Evolutionary conservation across 2,888 invertebrate species (phyloP).

Genomic region (Baronia brevicornis): DNA sequence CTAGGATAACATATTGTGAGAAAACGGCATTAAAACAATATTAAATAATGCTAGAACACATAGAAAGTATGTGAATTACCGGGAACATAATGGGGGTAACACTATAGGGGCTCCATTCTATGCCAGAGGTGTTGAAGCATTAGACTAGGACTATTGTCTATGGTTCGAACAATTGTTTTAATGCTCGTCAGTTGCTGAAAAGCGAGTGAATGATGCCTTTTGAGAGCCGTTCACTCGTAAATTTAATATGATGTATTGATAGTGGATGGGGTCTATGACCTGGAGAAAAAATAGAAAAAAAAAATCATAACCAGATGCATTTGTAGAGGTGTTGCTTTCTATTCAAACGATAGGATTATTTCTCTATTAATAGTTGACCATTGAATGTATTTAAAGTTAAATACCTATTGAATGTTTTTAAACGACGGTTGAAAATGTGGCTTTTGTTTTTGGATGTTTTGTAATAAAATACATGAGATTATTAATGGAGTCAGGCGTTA

Average conservation of each 20-base stretch:
- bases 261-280: constrained; percentile 9
- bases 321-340: constrained; percentile 1
- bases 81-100: constrained; percentile 18
- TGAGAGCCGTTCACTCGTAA: constrained; percentile 16
- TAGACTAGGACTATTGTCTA: constrained; percentile 31
- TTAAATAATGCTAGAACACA: constrained; percentile 5
- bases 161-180: constrained; percentile 28
- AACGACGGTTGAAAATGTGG: constrained; percentile 2
- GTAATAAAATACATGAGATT: too few species aligned
- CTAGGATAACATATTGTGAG: too few species aligned
- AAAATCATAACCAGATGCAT: background rate
- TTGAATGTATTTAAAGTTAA: too few species aligned
- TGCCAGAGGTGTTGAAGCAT: constrained; percentile 32
- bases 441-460: too few species aligned
- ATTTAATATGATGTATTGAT: constrained; percentile 17
- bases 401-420: too few species aligned
- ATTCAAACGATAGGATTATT: background rate
- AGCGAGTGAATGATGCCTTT: constrained; percentile 17
- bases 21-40: constrained; percentile 1
- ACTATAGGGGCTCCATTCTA: constrained; percentile 25
- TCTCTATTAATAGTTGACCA: too few species aligned
- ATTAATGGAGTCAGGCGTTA: too few species aligned
- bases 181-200: constrained; percentile 17
- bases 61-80: constrained; percentile 12
- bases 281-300: constrained; percentile 8